phyloP scores from a whole-genome alignment of 2,113 vertebrate species.

The Takifugu bimaculatus region DNA sequence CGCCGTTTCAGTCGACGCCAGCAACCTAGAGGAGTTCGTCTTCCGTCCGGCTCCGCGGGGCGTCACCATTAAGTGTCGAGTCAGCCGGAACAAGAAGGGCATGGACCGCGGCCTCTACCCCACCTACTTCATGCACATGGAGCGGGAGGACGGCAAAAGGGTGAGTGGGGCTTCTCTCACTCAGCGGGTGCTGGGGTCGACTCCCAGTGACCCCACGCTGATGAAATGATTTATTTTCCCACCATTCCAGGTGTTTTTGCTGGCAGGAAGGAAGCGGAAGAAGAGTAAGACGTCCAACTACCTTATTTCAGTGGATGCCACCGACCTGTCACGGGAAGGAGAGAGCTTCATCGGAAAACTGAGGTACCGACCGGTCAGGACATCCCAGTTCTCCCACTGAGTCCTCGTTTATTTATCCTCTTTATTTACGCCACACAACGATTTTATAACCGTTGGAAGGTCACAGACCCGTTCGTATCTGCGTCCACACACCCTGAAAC shows the following conservation, averaged over 20 bases:
- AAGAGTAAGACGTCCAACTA: constrained; percentile 99
- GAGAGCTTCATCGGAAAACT: constrained; percentile 94
- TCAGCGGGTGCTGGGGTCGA: too few relatives aligned
- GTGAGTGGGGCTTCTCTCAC: constrained; percentile 55
- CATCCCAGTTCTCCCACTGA: too few relatives aligned
- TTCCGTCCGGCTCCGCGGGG: constrained; percentile 86
- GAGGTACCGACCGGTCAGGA: constrained; percentile 71
- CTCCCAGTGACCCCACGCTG: too few relatives aligned
- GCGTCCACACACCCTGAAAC: too few relatives aligned
- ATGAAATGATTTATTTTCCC: neutral
- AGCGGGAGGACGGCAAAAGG: constrained; percentile 89
- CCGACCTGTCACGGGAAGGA: constrained; percentile 89
- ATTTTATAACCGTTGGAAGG: too few relatives aligned
- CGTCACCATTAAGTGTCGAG: constrained; percentile 84
- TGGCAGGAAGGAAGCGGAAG: constrained; percentile 95
- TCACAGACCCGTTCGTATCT: too few relatives aligned
- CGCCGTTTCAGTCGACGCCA: constrained; percentile 75
- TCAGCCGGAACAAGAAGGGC: constrained; percentile 93
- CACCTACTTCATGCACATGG: constrained; percentile 96
- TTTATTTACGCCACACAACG: too few relatives aligned
- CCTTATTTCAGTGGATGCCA: constrained; percentile 93
- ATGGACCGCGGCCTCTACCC: constrained; percentile 95
- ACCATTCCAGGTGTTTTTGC: constrained; percentile 82
- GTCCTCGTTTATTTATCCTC: too few relatives aligned
- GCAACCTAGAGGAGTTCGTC: constrained; percentile 87